Conservation (phyloP, 2,797 vertebrate genomes). For the Parotocinclus haroldoi region DNA sequence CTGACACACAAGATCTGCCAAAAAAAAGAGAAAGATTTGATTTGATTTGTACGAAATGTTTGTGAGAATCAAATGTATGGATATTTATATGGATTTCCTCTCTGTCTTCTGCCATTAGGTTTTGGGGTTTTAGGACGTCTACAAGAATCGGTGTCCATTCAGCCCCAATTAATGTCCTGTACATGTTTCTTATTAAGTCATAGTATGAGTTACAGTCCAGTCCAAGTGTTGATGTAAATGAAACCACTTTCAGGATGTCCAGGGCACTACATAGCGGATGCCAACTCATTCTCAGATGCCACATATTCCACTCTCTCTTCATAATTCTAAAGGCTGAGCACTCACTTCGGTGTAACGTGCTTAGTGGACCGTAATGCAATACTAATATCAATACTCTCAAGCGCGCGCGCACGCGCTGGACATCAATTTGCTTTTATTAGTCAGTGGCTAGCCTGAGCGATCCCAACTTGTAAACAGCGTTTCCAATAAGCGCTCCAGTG, state of each 20-base stretch:
- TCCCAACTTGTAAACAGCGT: constrained; percentile 49
- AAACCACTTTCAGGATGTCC: constrained; percentile 8
- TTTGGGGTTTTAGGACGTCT: no score
- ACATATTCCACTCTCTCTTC: constrained; percentile 44
- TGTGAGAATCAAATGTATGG: no score
- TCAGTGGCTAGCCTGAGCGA: constrained; percentile 42
- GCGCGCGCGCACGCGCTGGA: constrained; percentile 44
- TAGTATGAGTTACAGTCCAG: no score
- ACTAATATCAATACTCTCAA: constrained; percentile 47
- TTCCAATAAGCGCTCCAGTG: constrained; percentile 48
- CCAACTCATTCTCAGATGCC: constrained; percentile 26
- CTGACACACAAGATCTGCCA: constrained; percentile 73
- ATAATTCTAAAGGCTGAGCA: constrained; percentile 52
- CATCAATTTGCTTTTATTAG: constrained; percentile 56
- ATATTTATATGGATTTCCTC: no score
- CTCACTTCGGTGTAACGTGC: constrained; percentile 45
- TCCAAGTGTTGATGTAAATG: not conserved
- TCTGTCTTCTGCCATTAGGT: no score
- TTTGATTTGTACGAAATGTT: no score
- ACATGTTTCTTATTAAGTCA: no score
- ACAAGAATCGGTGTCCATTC: no score
- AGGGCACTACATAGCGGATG: constrained; percentile 16
- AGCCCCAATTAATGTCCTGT: no score
- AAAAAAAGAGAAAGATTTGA: constrained; percentile 40
- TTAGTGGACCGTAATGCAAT: constrained; percentile 52